Evolutionary conservation across 2,888 invertebrate genomes (phyloP).

Genomic region (Doris montereyensis): DNA sequence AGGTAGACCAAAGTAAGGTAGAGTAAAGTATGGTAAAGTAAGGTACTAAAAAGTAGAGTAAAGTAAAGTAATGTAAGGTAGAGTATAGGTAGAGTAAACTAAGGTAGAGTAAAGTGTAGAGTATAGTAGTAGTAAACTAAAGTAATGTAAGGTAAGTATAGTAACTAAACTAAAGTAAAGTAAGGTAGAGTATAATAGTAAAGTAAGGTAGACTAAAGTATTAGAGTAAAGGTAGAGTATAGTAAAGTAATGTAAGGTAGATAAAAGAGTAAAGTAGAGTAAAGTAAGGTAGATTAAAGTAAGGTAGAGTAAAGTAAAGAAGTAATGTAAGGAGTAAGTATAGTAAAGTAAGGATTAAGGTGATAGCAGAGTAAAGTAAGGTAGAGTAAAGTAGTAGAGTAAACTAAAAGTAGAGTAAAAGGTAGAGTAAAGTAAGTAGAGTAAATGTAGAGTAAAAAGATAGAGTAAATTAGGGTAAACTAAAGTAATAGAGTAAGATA

Average conservation of each 20-base stretch:
- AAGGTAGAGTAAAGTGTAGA: background rate
- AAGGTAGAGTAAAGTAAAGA: background rate
- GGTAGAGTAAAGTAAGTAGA: too few species aligned
- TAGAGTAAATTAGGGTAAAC: too few species aligned
- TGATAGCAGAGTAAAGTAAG: background rate
- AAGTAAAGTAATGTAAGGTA: background rate
- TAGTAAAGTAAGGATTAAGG: background rate
- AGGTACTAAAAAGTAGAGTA: background rate
- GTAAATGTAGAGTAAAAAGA: too few species aligned
- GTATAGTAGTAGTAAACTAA: too few species aligned
- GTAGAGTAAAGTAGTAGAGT: background rate
- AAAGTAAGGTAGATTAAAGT: background rate
- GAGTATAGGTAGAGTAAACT: background rate
- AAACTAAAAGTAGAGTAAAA: too few species aligned
- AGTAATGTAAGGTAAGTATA: background rate
- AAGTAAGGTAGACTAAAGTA: background rate
- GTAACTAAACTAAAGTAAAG: background rate
- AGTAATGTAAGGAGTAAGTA: background rate
- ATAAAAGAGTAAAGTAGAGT: background rate
- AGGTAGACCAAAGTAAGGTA: background rate
- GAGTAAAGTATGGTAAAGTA: background rate
- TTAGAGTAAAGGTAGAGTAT: background rate
- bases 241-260: background rate
- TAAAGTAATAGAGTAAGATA: too few species aligned
- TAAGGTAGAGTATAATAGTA: background rate